phyloP scores from a whole-genome alignment of 2,113 vertebrate genomes.

The Dascyllus trimaculatus region DNA sequence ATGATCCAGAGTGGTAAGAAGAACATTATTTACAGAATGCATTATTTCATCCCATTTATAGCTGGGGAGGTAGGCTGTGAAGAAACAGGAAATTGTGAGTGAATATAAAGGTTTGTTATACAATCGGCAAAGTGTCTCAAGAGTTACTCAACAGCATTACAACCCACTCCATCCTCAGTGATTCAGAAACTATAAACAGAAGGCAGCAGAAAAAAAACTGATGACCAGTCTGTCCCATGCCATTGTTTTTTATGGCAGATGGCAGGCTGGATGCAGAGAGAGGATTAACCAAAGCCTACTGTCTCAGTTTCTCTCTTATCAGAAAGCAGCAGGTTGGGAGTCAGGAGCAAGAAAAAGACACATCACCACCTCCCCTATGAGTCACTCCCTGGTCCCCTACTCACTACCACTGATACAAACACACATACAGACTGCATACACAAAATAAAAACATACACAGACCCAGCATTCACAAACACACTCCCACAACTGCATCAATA shows the following conservation, averaged over 20 bases:
- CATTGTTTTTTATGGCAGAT: slow-evolving; percentile 58
- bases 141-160: slow-evolving; percentile 60
- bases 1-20: slow-evolving; percentile 20
- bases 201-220: slow-evolving; percentile 54
- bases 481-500: slow-evolving; percentile 39
- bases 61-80: slow-evolving; percentile 19
- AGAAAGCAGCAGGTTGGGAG: slow-evolving; percentile 62
- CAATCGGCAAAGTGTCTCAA: slow-evolving; percentile 56
- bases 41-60: slow-evolving; percentile 39
- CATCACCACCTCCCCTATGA: slow-evolving; percentile 58
- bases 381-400: slow-evolving; percentile 52
- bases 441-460: slow-evolving; percentile 21
- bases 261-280: slow-evolving; percentile 27
- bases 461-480: slow-evolving; percentile 15
- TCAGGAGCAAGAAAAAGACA: slow-evolving; percentile 46
- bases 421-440: background rate
- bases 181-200: slow-evolving; percentile 71
- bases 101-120: slow-evolving; percentile 46
- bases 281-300: slow-evolving; percentile 63
- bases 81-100: slow-evolving; percentile 39
- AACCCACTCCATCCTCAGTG: slow-evolving; percentile 66
- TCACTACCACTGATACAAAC: slow-evolving; percentile 43
- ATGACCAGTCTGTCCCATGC: slow-evolving; percentile 48
- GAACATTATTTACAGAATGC: slow-evolving; percentile 17
- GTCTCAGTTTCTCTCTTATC: slow-evolving; percentile 60